Base-by-base conservation (phyloP, 2,113 vertebrate species). In the Macquaria australasica region DNA sequence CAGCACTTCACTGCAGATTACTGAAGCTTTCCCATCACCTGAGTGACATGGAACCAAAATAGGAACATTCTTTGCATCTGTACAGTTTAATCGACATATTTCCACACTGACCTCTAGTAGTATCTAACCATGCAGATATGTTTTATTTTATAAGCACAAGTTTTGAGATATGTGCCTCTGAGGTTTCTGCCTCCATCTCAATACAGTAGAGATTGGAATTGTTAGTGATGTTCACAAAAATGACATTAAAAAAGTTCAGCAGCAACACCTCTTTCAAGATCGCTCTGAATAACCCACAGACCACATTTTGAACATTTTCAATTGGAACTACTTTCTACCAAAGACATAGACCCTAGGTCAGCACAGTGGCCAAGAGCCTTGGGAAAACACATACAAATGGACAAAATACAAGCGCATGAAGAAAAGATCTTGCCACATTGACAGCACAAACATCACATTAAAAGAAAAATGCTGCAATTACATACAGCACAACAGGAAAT, bases 1-100 rank as follows among this genome's bases (percentile, higher is more conserved):
- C 62, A 41, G 59, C 83, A 73, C 81, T 83, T 77, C 43, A 67
- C 48, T 8, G 59, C 79, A 78, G 67, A 85, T 90, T 77, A 79
- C 76, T 45, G 39, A 48, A 31, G 73, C 60, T 76, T 28, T 89
- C 34, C 41, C n/a, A 5, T 79, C 76, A 69, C 64, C 67, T 81
- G 37, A 37, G 77, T 56, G 70, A 67, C 71, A 63, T 14, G 53
- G 50, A 63, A 60, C 62, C 21, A 51, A 81, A 81, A 63, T 60
- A 76, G 64, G 21, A 45, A 21, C 56, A 15, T 69, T 66, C 25
- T 55, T 75, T 71, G 58, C 77, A 88, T 81, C 16, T 85, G 50
- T 28, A 69, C 83, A 73, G 59, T 80, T 72, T 9, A 28, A 5
- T 10, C 15, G 4, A n/a, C 9, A 63, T 62, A 37, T 63, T 63